Base-by-base conservation (phyloP, 2,797 vertebrate genomes). In the Enteromius paludinosus region DNA sequence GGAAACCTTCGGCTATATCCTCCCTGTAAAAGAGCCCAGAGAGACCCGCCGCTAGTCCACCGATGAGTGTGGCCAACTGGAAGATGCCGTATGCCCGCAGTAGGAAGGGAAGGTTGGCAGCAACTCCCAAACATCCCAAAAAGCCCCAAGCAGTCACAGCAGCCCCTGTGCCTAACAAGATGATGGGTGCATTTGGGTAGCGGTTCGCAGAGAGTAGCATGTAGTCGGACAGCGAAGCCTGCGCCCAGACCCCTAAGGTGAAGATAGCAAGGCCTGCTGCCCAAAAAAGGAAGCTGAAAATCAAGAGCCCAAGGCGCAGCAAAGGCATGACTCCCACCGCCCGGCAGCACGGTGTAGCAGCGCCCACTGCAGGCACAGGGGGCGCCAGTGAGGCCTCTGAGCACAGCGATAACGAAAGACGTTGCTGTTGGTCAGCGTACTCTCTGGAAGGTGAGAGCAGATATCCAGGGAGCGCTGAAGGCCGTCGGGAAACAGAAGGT, bases 241-340 rank as follows among this genome's bases (percentile, higher is more conserved):
- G 95, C 3, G 95, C 96, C 97, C 97, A 97, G 38, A 97, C 91
- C 3, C 97, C 96, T 47, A 97, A 86, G 64, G 94, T 94, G 86
- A 98, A 93, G 92, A 97, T 93, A 47, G 94, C 94, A 82, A 98
- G 89, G 2, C 97, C 97, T 0, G 95, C 95, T 0, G 94, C 95
- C 96, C 97, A 97, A 90, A 97, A 97, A 43, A 97, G 90, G 79
- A 96, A 96, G 88, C 96, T 97, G 91, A 97, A 98, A 75, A 94
- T 94, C 85, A 97, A 91, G 65, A 97, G 94, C 14, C 90, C 94
- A 68, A 97, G 90, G 61, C 97, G 96, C 43, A 98, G 92, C 28
- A 96, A 83, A 64, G 94, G 94, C 96, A 97, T 96, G 87, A 93
- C 88, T 84, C 92, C 94, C 72, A 92, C 89, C 0, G 88, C 83